Conservation (phyloP, 2,888 invertebrate species). For the Stenichneumon culpator region DNA sequence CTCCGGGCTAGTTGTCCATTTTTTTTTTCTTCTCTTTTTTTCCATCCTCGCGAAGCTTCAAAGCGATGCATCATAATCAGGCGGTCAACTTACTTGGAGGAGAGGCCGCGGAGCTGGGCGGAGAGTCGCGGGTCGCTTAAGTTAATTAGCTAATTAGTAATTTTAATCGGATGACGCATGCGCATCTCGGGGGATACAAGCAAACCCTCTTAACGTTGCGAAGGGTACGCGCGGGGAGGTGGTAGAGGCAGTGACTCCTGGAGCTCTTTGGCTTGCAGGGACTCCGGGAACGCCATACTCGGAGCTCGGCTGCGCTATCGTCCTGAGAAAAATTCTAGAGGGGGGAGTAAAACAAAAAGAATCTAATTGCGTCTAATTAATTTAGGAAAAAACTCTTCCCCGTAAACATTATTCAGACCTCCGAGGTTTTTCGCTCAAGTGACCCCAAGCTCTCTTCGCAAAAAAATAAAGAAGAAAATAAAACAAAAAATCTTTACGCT, state of each 20-base stretch:
- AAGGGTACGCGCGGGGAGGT: slow-evolving; percentile 68
- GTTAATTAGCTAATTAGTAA: slow-evolving; percentile 85
- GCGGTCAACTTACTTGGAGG: slow-evolving; percentile 83
- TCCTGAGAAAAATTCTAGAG: slow-evolving; percentile 65
- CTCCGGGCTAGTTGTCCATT: slow-evolving; percentile 30
- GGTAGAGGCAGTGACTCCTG: slow-evolving; percentile 64
- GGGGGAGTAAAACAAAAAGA: slow-evolving; percentile 24
- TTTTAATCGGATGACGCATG: slow-evolving; percentile 86
- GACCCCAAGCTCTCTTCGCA: neutral
- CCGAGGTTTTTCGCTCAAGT: slow-evolving; percentile 48
- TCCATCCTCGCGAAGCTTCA: slow-evolving; percentile 56
- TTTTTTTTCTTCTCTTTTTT: slow-evolving; percentile 8
- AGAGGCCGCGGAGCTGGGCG: slow-evolving; percentile 60
- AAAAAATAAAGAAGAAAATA: neutral
- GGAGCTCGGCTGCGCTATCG: slow-evolving; percentile 55
- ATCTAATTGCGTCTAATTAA: slow-evolving; percentile 84
- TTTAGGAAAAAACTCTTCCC: slow-evolving; percentile 83
- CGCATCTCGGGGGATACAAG: slow-evolving; percentile 85
- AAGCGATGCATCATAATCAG: slow-evolving; percentile 83
- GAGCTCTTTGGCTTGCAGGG: slow-evolving; percentile 61
- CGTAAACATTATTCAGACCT: slow-evolving; percentile 47
- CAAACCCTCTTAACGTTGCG: slow-evolving; percentile 84
- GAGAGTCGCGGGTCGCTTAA: slow-evolving; percentile 80
- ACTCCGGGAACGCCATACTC: slow-evolving; percentile 26
- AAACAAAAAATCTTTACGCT: neutral